Percentiles rank a stretch among this genome's conserved stretches.
These are phyloP conservation scores for Oreochromis spilurus DNA, from an alignment of 2,113 vertebrate species.

Conservation along the genomic window DNA sequence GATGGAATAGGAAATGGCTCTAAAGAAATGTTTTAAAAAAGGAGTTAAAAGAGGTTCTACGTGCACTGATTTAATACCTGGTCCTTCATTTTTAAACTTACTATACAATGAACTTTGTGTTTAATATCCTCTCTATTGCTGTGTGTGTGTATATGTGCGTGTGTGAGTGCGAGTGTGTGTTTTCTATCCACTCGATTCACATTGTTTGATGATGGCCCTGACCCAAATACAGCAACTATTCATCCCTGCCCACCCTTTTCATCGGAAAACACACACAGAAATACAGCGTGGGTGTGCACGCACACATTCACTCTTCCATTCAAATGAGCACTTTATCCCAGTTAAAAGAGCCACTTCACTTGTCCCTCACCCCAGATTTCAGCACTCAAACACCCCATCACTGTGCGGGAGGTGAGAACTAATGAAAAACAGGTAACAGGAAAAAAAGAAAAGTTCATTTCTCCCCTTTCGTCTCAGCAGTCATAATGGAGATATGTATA, in stretches of 20 bases:
- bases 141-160: not conserved
- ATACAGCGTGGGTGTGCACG: not conserved
- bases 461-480: slow-evolving; percentile 3
- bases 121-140: not conserved
- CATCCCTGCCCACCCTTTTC: slow-evolving; percentile 33
- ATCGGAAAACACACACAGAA: not conserved
- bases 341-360: slow-evolving; percentile 50
- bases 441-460: not conserved
- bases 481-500: slow-evolving; percentile 8
- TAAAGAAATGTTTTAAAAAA: not conserved
- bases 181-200: slow-evolving; percentile 8
- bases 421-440: slow-evolving; percentile 8
- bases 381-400: slow-evolving; percentile 3
- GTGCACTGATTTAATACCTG: not conserved
- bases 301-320: slow-evolving; percentile 40
- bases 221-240: slow-evolving; percentile 56
- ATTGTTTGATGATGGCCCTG: slow-evolving; percentile 35
- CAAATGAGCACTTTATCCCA: slow-evolving; percentile 53
- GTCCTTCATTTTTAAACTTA: not conserved
- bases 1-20: not conserved
- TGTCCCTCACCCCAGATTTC: slow-evolving; percentile 40
- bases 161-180: not conserved
- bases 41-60: not conserved
- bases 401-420: slow-evolving; percentile 16
- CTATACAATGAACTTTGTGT: not conserved